Evolutionary conservation across 2,888 invertebrate genomes (phyloP).

Genomic region (Synanthedon formicaeformis): DNA sequence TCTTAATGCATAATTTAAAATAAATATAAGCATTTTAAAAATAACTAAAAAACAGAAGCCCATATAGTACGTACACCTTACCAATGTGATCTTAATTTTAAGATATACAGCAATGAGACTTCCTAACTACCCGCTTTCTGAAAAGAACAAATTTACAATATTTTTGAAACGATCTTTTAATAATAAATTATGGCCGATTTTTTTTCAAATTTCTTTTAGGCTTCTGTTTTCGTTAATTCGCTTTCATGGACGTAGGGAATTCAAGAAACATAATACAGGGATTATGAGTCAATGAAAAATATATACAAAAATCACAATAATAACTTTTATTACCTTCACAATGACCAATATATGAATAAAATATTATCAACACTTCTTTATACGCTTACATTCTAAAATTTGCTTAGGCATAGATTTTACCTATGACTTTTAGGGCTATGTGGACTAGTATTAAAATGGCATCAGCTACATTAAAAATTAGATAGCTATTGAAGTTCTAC

Average conservation of each 20-base stretch:
- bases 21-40: no score
- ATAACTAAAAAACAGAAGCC: slow-evolving; percentile 46
- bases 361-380: neutral
- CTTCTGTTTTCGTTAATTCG: slow-evolving; percentile 6
- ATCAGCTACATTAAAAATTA: neutral
- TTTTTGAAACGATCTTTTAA: neutral
- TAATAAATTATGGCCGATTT: neutral
- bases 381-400: neutral
- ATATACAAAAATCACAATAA: neutral
- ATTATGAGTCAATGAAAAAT: neutral
- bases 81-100: slow-evolving; percentile 28
- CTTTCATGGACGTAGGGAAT: neutral
- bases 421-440: neutral
- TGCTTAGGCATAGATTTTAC: neutral
- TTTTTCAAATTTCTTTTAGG: neutral
- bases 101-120: slow-evolving; percentile 59
- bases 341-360: neutral
- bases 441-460: neutral
- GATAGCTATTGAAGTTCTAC: no score
- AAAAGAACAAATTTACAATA: slow-evolving; percentile 32
- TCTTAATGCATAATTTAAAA: no score
- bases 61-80: slow-evolving; percentile 22
- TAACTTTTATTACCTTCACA: neutral
- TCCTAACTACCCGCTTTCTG: slow-evolving; percentile 58
- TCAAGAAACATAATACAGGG: no score